Percentiles rank a stretch among this genome's conserved stretches.
phyloP scores from a whole-genome alignment of 2,113 vertebrate genomes.

The Thunnus maccoyii region DNA sequence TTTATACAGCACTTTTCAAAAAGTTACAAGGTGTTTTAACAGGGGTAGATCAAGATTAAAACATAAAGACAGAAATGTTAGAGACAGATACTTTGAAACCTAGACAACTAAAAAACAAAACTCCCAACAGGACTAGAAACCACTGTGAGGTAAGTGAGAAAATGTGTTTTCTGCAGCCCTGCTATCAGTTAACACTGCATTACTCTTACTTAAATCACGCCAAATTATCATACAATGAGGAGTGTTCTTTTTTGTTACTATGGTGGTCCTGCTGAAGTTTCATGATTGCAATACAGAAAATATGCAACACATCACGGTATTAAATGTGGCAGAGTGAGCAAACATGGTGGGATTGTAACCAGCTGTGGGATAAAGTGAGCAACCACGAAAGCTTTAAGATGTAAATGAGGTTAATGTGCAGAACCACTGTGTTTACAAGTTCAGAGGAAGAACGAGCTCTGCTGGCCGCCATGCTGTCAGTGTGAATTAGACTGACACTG shows the following conservation, averaged over 20 bases:
- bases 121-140: neutral
- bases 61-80: neutral
- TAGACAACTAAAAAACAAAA: neutral
- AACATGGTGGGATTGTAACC: slow-evolving; percentile 10
- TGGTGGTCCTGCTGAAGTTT: neutral
- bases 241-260: neutral
- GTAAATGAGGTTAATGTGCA: slow-evolving; percentile 43
- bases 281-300: neutral
- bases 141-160: neutral
- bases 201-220: neutral
- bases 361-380: slow-evolving; percentile 29
- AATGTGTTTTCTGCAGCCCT: neutral
- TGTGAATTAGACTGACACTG: slow-evolving; percentile 5
- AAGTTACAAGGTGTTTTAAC: too few species aligned
- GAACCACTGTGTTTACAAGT: slow-evolving; percentile 39
- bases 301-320: neutral
- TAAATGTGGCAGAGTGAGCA: slow-evolving; percentile 17
- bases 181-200: neutral
- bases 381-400: slow-evolving; percentile 13
- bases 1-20: too few species aligned
- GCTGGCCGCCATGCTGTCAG: slow-evolving; percentile 29
- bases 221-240: neutral
- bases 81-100: neutral
- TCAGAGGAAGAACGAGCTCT: slow-evolving; percentile 22
- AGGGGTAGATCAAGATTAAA: too few species aligned